These are phyloP conservation scores for Dunckerocampus dactyliophorus DNA, from an alignment of 2,113 vertebrate genomes.

Conservation along the genomic window DNA sequence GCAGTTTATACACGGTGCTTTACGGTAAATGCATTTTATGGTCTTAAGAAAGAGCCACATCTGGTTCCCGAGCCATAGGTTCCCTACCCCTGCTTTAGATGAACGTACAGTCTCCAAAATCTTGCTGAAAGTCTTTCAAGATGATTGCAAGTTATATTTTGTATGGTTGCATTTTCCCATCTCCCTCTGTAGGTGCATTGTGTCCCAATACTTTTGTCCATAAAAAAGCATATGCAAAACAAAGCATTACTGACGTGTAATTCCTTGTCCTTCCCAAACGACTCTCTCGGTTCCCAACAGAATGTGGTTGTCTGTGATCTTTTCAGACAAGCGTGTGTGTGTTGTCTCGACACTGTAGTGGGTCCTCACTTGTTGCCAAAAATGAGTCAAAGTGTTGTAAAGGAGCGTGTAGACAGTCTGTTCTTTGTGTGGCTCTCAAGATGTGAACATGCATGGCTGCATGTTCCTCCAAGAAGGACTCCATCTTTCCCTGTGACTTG, in stretches of 20 bases:
- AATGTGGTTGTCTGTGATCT: conserved; percentile 40
- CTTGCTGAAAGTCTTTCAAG: not conserved
- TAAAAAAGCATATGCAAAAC: not conserved
- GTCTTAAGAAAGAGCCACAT: no score
- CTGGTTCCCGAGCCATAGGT: no score
- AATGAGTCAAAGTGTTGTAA: conserved; percentile 7
- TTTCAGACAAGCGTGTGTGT: not conserved
- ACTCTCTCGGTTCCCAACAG: conserved; percentile 27
- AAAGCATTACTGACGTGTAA: not conserved
- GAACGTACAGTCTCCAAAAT: no score
- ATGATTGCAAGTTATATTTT: not conserved
- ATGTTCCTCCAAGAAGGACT: conserved; percentile 21
- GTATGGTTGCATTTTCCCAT: not conserved
- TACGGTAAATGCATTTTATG: no score
- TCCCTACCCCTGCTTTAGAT: no score
- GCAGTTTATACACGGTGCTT: no score
- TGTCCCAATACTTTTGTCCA: conserved; percentile 6
- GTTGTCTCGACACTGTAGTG: not conserved
- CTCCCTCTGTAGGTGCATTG: not conserved
- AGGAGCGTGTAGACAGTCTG: conserved; percentile 39
- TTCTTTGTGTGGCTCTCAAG: conserved; percentile 44
- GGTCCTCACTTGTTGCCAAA: conserved; percentile 21
- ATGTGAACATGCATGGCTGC: conserved; percentile 44
- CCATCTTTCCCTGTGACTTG: conserved; percentile 35
- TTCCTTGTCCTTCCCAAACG: not conserved